phyloP scores from a whole-genome alignment of 2,797 vertebrate genomes.

The Glyptemys insculpta region DNA sequence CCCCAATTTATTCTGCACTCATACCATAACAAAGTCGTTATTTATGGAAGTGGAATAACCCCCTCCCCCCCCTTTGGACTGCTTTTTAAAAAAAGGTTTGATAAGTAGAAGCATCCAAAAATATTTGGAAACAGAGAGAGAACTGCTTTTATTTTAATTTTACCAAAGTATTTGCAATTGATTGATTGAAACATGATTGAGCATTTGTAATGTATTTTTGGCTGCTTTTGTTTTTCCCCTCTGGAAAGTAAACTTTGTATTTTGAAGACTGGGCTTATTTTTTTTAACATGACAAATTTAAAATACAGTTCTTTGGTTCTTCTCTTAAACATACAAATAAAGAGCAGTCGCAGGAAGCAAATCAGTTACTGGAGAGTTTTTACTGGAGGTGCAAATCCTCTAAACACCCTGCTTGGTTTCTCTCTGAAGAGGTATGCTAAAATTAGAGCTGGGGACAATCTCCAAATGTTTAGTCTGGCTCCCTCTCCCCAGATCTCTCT shows the following conservation, averaged over 20 bases:
- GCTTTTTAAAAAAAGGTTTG: too few relatives aligned
- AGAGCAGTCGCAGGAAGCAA: neutral
- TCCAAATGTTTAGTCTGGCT: constrained; percentile 19
- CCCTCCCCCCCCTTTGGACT: neutral
- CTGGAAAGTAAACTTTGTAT: neutral
- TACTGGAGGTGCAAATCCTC: neutral
- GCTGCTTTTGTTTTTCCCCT: neutral
- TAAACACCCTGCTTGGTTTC: neutral
- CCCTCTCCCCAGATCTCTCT: neutral
- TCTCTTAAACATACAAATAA: constrained; percentile 7
- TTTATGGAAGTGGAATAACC: neutral
- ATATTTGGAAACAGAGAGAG: neutral
- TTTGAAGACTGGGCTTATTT: neutral
- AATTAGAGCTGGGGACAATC: constrained; percentile 12
- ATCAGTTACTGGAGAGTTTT: neutral
- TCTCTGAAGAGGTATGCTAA: neutral
- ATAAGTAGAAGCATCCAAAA: neutral
- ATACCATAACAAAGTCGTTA: fast-evolving
- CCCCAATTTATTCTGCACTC: neutral
- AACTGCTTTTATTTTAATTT: neutral
- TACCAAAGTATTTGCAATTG: neutral
- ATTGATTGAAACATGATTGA: neutral
- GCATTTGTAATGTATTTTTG: neutral
- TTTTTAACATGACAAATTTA: neutral
- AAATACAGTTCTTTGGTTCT: neutral